phyloP scores from a whole-genome alignment of 2,113 vertebrate species.

The Sylvia atricapilla region DNA sequence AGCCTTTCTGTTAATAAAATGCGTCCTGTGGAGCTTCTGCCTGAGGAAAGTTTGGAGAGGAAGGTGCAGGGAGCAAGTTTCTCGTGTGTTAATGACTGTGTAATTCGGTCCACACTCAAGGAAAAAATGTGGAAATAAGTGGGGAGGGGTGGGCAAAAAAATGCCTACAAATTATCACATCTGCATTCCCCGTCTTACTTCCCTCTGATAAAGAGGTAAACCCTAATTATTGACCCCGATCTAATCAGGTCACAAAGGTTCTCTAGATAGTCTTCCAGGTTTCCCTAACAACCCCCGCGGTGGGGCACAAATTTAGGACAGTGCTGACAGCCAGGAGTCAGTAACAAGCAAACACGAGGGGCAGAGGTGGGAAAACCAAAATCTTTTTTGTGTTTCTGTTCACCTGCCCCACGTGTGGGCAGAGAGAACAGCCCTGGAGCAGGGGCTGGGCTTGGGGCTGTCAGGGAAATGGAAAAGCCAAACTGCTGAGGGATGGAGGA shows the following conservation, averaged over 20 bases:
- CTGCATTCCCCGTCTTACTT: neutral
- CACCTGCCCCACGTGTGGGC: neutral
- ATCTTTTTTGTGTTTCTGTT: neutral
- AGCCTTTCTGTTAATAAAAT: neutral
- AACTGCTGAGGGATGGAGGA: neutral
- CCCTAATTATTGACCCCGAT: neutral
- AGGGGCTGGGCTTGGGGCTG: neutral
- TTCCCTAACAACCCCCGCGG: neutral
- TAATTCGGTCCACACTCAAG: neutral
- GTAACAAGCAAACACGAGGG: neutral
- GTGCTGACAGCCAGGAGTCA: neutral
- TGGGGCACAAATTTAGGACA: neutral
- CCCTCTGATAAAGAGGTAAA: neutral
- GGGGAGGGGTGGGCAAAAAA: too few species aligned
- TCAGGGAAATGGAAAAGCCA: neutral
- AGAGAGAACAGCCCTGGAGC: neutral
- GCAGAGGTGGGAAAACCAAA: neutral
- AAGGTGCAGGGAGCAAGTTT: neutral
- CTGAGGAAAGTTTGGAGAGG: neutral
- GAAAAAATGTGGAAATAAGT: neutral
- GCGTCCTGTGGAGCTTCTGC: neutral
- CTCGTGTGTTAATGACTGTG: neutral
- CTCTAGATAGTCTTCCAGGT: neutral
- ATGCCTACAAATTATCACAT: accelerated
- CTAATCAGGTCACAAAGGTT: neutral